Evolutionary conservation across 2,113 vertebrate species (phyloP), one percentile per base, ranked within the genome.

Genomic region (Lepidothrix coronata): DNA sequence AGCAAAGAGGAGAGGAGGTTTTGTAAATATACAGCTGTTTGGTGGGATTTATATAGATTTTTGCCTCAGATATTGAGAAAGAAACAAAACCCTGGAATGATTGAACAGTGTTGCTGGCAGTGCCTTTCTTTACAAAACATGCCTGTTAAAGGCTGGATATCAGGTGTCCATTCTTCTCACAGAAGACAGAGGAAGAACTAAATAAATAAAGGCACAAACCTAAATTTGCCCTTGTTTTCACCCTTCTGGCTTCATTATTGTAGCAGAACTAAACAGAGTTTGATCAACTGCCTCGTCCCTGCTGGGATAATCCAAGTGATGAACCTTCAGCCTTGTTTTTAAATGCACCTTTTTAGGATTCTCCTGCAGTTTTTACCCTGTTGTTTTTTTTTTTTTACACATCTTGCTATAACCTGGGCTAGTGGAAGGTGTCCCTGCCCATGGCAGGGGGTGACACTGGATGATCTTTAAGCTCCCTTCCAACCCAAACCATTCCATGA

Each of bases 211-310:
- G 72, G 52, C n/a, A 61, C 92, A 85, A 76, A 17, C 74, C 87
- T 93, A 52, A 97, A 97, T 97, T 91, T 98, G 94, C 85, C 97
- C 97, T 82, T 13, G 0, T 93, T 80, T 94, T 98, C 96, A 98
- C 97, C 97, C 68, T 91, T 81, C 75, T n/a, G 46, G 33, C 76
- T 96, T 95, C 62, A 25, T 43, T 91, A 83, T 93, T 94, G 41
- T 27, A 81, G 15, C 65, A 52, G 67, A 93, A 27, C 61, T 25
- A 19, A 54, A 51, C 28, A 8, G 66, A 62, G 28, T 77, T 73
- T 66, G 44, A 57, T 21, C 11, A 72, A 14, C 28, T 31, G 73
- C 49, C 3, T 70, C 35, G 5, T 59, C 39, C 44, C 15, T 71
- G 17, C 68, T 89, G 81, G 80, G 33, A 70, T 44, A 80, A 70